phyloP scores from a whole-genome alignment of 2,113 vertebrate genomes.

The Semnornis frantzii region DNA sequence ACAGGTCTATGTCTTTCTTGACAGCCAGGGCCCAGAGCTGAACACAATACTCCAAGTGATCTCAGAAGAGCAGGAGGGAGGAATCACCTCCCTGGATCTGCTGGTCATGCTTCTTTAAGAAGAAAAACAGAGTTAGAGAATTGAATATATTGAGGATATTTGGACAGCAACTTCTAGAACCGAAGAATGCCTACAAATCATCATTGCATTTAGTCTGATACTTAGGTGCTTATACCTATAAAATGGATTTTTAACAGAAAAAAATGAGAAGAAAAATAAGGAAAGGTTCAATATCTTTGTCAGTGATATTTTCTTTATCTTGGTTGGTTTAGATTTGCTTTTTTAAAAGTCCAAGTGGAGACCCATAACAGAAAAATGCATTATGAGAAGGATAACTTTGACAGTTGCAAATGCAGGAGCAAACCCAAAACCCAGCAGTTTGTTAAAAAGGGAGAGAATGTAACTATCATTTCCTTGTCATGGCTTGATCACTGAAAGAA shows the following conservation, averaged over 20 bases:
- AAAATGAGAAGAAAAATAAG: background rate
- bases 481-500: background rate
- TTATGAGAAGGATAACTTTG: background rate
- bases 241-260: background rate
- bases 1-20: too few species aligned
- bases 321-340: background rate
- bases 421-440: background rate
- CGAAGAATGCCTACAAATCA: background rate
- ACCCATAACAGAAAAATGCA: background rate
- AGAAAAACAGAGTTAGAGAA: background rate
- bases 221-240: background rate
- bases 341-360: background rate
- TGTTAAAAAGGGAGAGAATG: background rate
- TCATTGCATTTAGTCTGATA: background rate
- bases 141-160: background rate
- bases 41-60: too few species aligned
- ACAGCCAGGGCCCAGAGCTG: too few species aligned
- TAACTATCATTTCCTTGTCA: background rate
- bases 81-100: background rate
- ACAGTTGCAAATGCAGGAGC: background rate
- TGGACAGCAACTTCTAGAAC: background rate
- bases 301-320: background rate
- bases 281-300: background rate
- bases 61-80: background rate
- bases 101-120: background rate